Conservation (phyloP, 2,797 vertebrate genomes). For the Smutsia temminckii region DNA sequence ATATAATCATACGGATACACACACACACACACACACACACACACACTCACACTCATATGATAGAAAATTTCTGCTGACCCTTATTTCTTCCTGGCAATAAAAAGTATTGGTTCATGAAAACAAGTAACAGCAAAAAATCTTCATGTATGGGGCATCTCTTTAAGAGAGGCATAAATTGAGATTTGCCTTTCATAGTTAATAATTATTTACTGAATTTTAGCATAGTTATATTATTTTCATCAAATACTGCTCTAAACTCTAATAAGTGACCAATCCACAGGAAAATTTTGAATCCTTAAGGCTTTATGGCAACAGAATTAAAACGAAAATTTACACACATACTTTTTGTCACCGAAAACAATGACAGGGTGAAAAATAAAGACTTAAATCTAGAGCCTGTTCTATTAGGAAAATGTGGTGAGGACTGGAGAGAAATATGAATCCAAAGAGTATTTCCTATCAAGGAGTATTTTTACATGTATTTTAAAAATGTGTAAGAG, state of each 20-base stretch:
- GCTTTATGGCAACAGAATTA: neutral
- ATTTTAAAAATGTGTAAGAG: neutral
- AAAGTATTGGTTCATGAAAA: neutral
- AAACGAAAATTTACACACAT: neutral
- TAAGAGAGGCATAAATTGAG: neutral
- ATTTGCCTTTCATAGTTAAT: neutral
- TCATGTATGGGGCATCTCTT: neutral
- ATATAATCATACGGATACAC: neutral
- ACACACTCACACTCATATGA: neutral
- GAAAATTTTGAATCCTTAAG: neutral
- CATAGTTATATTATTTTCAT: neutral
- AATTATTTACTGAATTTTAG: neutral
- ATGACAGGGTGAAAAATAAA: neutral
- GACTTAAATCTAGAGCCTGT: neutral
- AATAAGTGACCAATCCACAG: neutral
- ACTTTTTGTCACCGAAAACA: neutral
- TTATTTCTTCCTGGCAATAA: conserved; percentile 20
- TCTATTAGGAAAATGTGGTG: neutral
- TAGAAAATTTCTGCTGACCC: neutral
- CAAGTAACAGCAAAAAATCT: neutral
- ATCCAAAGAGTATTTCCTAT: conserved; percentile 5
- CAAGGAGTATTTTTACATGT: neutral
- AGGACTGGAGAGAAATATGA: neutral
- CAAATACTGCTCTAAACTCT: neutral
- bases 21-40: neutral